Percentiles rank a stretch among this genome's conserved stretches.
These are phyloP conservation scores for Macrosteles quadrilineatus DNA, from an alignment of 1,140 invertebrate species.

Conservation along the genomic window DNA sequence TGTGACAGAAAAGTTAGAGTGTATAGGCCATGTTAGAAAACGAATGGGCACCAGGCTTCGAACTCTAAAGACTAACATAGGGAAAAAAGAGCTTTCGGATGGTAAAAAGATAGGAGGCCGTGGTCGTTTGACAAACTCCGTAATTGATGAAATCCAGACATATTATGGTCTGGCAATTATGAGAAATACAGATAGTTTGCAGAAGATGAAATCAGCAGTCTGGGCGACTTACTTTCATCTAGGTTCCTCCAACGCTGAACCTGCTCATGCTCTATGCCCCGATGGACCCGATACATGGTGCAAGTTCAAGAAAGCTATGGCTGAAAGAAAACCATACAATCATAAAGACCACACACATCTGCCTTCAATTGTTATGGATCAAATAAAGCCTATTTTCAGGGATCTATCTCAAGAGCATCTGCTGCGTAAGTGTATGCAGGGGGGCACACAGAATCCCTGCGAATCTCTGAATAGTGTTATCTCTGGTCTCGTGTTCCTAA, in stretches of 20 bases:
- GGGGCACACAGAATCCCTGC: slow-evolving; percentile 3
- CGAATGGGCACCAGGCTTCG: neutral
- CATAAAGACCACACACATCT: neutral
- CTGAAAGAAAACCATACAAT: neutral
- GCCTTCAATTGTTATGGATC: neutral
- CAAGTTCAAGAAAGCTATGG: slow-evolving; percentile 10
- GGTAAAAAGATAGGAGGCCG: slow-evolving; percentile 15
- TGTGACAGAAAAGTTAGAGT: slow-evolving; percentile 9
- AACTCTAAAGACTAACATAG: neutral
- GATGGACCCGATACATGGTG: neutral
- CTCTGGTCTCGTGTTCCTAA: neutral
- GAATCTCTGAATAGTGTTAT: slow-evolving; percentile 14
- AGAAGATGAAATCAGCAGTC: slow-evolving; percentile 4
- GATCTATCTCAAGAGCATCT: neutral
- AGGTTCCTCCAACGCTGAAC: too few species aligned
- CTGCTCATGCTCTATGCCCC: slow-evolving; percentile 3
- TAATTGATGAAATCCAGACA: too few species aligned
- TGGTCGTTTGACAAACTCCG: neutral
- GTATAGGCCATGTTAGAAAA: slow-evolving; percentile 1
- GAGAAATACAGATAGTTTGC: neutral
- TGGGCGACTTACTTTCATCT: neutral
- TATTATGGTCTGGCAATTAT: neutral
- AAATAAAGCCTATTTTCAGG: slow-evolving; percentile 1
- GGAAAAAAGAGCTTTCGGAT: slow-evolving; percentile 4
- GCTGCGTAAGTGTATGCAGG: neutral